Evolutionary conservation across 2,888 invertebrate species (phyloP).

Genomic region (Polydrusus cervinus): DNA sequence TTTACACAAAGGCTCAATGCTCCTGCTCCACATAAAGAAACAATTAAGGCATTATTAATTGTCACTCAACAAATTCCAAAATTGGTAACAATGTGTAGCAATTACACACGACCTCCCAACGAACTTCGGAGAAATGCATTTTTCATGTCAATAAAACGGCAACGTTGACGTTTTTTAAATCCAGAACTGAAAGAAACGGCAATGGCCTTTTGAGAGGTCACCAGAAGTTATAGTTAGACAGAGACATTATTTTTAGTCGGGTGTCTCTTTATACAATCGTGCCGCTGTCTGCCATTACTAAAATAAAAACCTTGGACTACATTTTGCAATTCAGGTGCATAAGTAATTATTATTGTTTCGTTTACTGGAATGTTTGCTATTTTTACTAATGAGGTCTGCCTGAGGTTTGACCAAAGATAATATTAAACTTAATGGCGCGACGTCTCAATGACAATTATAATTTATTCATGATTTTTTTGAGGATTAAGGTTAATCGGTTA

Average conservation of each 20-base stretch:
- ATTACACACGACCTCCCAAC: slow-evolving; percentile 22
- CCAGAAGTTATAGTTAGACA: slow-evolving; percentile 57
- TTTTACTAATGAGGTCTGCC: slow-evolving; percentile 19
- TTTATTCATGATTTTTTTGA: not conserved
- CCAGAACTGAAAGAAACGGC: slow-evolving; percentile 53
- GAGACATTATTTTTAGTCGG: slow-evolving; percentile 59
- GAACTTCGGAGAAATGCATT: slow-evolving; percentile 29
- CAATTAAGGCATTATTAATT: slow-evolving; percentile 13
- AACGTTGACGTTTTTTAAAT: slow-evolving; percentile 34
- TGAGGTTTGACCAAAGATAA: not conserved
- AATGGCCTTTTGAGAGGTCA: slow-evolving; percentile 59
- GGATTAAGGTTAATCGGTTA: slow-evolving; percentile 2
- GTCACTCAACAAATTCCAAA: slow-evolving; percentile 17
- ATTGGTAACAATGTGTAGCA: slow-evolving; percentile 6
- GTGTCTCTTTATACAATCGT: slow-evolving; percentile 53
- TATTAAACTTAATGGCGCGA: not conserved
- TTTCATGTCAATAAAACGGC: slow-evolving; percentile 28
- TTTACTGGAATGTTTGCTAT: slow-evolving; percentile 36
- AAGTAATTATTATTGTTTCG: slow-evolving; percentile 31
- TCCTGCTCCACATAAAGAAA: too few relatives aligned
- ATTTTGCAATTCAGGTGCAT: slow-evolving; percentile 50
- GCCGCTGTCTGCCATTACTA: slow-evolving; percentile 50
- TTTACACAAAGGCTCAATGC: too few relatives aligned
- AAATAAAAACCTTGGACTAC: slow-evolving; percentile 57
- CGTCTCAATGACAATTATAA: not conserved